phyloP scores from a whole-genome alignment of 2,888 invertebrate genomes.

The Capitulum mitella region DNA sequence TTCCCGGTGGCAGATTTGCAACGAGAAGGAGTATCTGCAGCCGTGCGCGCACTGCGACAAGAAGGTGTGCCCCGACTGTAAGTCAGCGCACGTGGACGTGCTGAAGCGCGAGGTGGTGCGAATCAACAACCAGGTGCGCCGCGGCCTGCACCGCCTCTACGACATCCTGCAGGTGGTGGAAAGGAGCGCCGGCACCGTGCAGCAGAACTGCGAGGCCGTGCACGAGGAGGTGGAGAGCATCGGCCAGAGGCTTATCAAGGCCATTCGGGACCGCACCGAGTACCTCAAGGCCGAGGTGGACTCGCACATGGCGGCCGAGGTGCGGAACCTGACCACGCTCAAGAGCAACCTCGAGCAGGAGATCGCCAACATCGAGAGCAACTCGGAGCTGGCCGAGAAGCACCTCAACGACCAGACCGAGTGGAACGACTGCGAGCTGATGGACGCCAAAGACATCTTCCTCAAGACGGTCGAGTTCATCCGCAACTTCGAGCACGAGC shows the following conservation, averaged over 20 bases:
- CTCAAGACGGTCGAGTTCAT: conserved; percentile 91
- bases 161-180: conserved; percentile 76
- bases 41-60: conserved; percentile 94
- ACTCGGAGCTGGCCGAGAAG: conserved; percentile 92
- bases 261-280: conserved; percentile 81
- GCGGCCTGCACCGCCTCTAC: conserved; percentile 80
- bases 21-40: conserved; percentile 80
- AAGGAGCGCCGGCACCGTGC: conserved; percentile 78
- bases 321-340: conserved; percentile 72
- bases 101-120: conserved; percentile 81
- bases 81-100: conserved; percentile 88
- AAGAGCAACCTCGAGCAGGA: conserved; percentile 92
- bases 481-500: conserved; percentile 85
- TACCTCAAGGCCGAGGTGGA: conserved; percentile 64
- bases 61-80: conserved; percentile 93
- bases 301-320: conserved; percentile 79
- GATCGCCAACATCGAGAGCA: conserved; percentile 88
- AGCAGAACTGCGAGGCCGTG: conserved; percentile 81
- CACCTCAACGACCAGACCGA: conserved; percentile 52
- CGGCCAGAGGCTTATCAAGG: conserved; percentile 63
- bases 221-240: conserved; percentile 92
- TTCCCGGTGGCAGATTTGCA: conserved; percentile 60
- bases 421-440: conserved; percentile 86
- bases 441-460: conserved; percentile 94
- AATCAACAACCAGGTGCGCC: conserved; percentile 67